Base-by-base conservation (phyloP, 2,113 vertebrate genomes). In the Strix aluco region DNA sequence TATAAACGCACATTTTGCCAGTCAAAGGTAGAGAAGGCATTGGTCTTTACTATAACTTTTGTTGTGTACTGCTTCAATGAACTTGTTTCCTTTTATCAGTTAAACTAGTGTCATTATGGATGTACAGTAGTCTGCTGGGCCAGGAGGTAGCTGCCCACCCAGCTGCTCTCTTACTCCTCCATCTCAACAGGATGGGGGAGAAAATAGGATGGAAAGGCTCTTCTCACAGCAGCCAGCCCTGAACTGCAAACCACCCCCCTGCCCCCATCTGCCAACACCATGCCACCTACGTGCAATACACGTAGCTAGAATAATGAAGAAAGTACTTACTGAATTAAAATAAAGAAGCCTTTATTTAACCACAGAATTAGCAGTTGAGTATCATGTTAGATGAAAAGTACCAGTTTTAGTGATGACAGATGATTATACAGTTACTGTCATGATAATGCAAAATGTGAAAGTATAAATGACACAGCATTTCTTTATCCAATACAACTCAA, bases 21-120 rank as follows among this genome's bases (percentile, higher is more conserved):
- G 38, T 98, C 97, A 88, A 84, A 88, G 95, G 97, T 97, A 96
- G 69, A 74, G 66, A 79, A 73, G 63, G 13, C 30, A 13, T 32
- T 72, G 30, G 23, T 83, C 47, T 72, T 58, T 46, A 34, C 32
- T 69, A 16, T 52, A 71, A 74, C 13, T 46, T 38, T 7, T 3
- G 6, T 29, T 29, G 10, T 51, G 51, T 57, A 59, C 21, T 18
- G 16, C 46, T 73, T 74, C 77, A 55, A 14, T 23, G 25, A n/a
- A 38, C 42, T 54, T 32, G 26, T 72, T 62, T 52, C 30, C 27
- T 58, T 72, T 30, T 52, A 22, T 42, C 30, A 38, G 38, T 38
- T 36, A 54, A 26, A 34, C 14, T 42, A 12, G 8, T 52, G 10
- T 36, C 18, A 19, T 59, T 62, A 25, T 42, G 34, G 54, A 62